Percentiles rank a stretch among this genome's conserved stretches.
These are phyloP conservation scores for Acanthochromis polyacanthus DNA, from an alignment of 2,113 vertebrate genomes.

Conservation along the genomic window DNA sequence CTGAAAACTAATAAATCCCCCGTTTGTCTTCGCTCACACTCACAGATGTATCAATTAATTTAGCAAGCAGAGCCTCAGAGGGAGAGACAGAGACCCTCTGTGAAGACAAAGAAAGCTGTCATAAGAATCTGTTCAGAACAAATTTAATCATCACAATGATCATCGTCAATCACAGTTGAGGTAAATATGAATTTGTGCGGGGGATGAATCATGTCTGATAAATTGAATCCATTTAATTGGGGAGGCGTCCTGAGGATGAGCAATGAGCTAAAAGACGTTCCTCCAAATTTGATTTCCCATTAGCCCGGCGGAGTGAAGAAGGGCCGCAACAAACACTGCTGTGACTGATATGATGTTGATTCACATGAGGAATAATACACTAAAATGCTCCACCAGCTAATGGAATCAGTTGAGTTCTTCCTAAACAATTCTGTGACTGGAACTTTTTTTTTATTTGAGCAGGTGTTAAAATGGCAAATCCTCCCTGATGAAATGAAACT, in stretches of 20 bases:
- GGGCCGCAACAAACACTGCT: slow-evolving; percentile 28
- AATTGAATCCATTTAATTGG: slow-evolving; percentile 75
- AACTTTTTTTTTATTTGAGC: slow-evolving; percentile 15
- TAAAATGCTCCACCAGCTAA: not conserved
- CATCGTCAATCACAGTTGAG: slow-evolving; percentile 71
- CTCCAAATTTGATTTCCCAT: slow-evolving; percentile 68
- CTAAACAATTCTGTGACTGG: not conserved
- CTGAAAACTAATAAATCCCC: slow-evolving; percentile 1
- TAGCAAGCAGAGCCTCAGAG: slow-evolving; percentile 13
- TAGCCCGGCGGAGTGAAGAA: slow-evolving; percentile 52
- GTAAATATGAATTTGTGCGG: slow-evolving; percentile 69
- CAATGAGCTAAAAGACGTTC: slow-evolving; percentile 60
- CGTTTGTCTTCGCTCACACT: slow-evolving; percentile 17
- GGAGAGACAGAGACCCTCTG: slow-evolving; percentile 20
- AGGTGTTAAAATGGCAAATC: slow-evolving; percentile 4
- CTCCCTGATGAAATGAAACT: slow-evolving; percentile 22
- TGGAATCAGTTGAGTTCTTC: not conserved
- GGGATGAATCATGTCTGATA: slow-evolving; percentile 68
- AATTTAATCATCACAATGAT: slow-evolving; percentile 71
- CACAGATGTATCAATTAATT: slow-evolving; percentile 8
- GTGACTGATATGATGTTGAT: slow-evolving; percentile 52
- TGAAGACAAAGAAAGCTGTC: slow-evolving; percentile 52
- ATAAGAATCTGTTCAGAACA: slow-evolving; percentile 52
- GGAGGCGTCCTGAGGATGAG: slow-evolving; percentile 63
- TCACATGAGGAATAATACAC: not conserved